These are phyloP conservation scores for Corythaeola cristata DNA, from an alignment of 2,113 vertebrate genomes.

Conservation along the genomic window DNA sequence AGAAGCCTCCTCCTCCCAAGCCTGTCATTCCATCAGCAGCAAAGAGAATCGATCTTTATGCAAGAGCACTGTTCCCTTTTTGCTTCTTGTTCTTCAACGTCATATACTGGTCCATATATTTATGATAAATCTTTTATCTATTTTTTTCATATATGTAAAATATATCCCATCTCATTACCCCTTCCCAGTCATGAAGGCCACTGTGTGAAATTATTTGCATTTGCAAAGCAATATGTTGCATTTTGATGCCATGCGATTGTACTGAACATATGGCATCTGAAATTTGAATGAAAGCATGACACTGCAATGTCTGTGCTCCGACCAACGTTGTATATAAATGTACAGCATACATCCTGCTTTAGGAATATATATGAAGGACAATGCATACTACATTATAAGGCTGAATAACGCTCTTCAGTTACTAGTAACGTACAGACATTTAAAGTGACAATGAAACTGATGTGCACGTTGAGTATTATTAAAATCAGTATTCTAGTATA, in stretches of 20 bases:
- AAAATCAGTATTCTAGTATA: constrained; percentile 66
- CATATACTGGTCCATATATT: constrained; percentile 98
- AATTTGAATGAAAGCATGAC: constrained; percentile 82
- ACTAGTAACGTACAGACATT: constrained; percentile 65
- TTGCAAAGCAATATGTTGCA: constrained; percentile 80
- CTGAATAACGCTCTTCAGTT: constrained; percentile 49
- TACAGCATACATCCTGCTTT: constrained; percentile 75
- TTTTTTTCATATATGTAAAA: constrained; percentile 66
- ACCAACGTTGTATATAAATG: constrained; percentile 73
- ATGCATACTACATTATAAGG: constrained; percentile 58
- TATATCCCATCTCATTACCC: constrained; percentile 62
- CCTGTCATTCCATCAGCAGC: constrained; percentile 96
- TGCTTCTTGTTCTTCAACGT: constrained; percentile 98
- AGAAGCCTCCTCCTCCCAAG: constrained; percentile 92
- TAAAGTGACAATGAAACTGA: constrained; percentile 64
- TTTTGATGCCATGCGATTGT: constrained; percentile 76
- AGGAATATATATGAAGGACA: constrained; percentile 65
- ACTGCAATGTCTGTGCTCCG: constrained; percentile 73
- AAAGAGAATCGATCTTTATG: constrained; percentile 93
- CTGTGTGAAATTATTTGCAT: constrained; percentile 73
- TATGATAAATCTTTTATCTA: constrained; percentile 80
- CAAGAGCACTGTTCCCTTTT: constrained; percentile 96
- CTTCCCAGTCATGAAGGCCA: constrained; percentile 63
- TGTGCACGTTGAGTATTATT: constrained; percentile 75
- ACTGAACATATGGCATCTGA: constrained; percentile 69